Conservation (phyloP, 2,888 invertebrate genomes). For the Andrena haemorrhoa region DNA sequence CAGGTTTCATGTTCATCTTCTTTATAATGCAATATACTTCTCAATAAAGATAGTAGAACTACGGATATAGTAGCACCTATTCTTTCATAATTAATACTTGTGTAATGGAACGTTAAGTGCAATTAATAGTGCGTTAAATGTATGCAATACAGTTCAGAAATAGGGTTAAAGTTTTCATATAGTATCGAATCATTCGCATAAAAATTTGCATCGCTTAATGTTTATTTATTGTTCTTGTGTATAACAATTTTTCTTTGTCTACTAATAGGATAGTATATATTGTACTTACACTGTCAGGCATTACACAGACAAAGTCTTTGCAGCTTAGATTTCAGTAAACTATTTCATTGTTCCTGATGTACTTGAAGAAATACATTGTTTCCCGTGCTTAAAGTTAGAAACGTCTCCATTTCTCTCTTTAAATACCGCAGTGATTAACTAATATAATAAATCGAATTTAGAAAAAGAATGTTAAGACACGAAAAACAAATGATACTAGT, state of each 20-base stretch:
- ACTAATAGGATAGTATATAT: slow-evolving; percentile 2
- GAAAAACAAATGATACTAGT: too few species aligned
- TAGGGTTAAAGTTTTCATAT: background rate
- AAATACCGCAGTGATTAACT: background rate
- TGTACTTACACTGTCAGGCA: slow-evolving; percentile 33
- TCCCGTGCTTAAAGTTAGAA: background rate
- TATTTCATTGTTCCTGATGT: slow-evolving; percentile 4
- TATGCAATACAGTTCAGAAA: background rate
- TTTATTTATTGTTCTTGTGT: slow-evolving; percentile 3
- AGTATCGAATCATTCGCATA: background rate
- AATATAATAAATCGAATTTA: background rate
- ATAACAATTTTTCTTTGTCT: background rate
- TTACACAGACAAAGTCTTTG: slow-evolving; percentile 9
- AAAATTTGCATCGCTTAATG: slow-evolving; percentile 3
- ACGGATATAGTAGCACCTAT: slow-evolving; percentile 46
- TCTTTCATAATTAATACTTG: slow-evolving; percentile 34
- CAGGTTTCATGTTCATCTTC: slow-evolving; percentile 56
- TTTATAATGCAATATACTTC: slow-evolving; percentile 35
- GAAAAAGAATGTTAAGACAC: slow-evolving; percentile 1
- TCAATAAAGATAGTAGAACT: slow-evolving; percentile 39
- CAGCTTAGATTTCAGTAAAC: slow-evolving; percentile 29
- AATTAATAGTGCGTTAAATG: slow-evolving; percentile 16
- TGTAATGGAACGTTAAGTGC: slow-evolving; percentile 26
- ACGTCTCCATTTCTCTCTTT: background rate
- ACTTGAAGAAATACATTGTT: slow-evolving; percentile 8